Evolutionary conservation across 1,140 invertebrate genomes (phyloP), one percentile per base, ranked within the genome.

Genomic region (Hylaeus volcanicus): DNA sequence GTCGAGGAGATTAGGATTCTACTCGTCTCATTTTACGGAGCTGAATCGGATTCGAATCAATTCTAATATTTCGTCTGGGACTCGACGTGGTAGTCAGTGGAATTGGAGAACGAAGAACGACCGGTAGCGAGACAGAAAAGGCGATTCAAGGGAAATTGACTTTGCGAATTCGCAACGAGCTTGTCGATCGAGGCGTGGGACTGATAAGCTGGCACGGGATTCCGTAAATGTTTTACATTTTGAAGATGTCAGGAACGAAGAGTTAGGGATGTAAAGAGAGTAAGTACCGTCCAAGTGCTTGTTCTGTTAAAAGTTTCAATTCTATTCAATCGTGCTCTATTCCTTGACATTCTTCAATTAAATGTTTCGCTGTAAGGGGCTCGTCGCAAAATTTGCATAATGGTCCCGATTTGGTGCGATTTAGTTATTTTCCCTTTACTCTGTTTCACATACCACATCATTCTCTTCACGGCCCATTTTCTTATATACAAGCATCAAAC

Each of bases 71-170:
- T 53, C 69, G 12, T 9, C 15, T 11, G 55, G 48, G 2, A 15
- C 8, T 14, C 15, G 11, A 3, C 3, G 15, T 11, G 12, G 12
- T 26, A 48, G 11, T 26, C 9, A 26, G 14, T 15, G 37, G 41
- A n/a, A 12, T 9, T 1, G 37, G 14, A 3, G 48, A 37, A 26
- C 9, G 8, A 0, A 8, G 56, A 14, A 26, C 14, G 8, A 43
- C 5, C 41, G 41, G 26, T 48, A 56, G 64, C 65, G 45, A 4
- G 43, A 39, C 37, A n/a, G 43, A 61, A 70, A 51, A 53, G 45
- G 8, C 26, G 14, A 76, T 68, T 69, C 55, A n/a, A 39, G 11
- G 26, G 3, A 53, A 71, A 71, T 78, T 63, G 45, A 53, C 39
- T 76, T n/a, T 12, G 9, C 11, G 74, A 51, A 60, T 60, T 43